Evolutionary conservation across 2,888 invertebrate species (phyloP), one percentile per base, ranked within the genome.

Genomic region (Augiades crinisus): DNA sequence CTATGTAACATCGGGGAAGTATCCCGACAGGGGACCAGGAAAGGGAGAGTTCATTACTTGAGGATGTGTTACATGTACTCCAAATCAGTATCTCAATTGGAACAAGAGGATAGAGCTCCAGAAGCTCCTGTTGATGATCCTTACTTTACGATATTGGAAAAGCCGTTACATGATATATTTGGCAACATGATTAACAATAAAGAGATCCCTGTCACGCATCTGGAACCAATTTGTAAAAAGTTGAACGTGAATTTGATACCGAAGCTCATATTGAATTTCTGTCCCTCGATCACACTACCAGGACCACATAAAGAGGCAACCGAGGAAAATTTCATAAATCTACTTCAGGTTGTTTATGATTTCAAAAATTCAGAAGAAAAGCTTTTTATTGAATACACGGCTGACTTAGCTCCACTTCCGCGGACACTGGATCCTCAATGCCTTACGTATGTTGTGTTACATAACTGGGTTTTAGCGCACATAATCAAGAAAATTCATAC

Each of bases 241-340:
- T 74, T 95, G 12, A 94, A 94, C 69, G 90, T 95, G 1, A 94
- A 95, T 85, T 87, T 95, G 46, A 92, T 94, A 41, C 94, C 95
- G 62, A 94, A 94, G 60, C 91, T 95, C 7, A 92, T 94, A 2
- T 78, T 93, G 2, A 95, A 94, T 73, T 94, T 94, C 65, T 95
- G 94, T 60, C 94, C 95, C 0, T 92, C 91, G 5, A 90, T 94
- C 16, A 82, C 90, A 16, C 73, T 92, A 50, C 69, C 73, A 1
- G 83, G 83, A 3, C 73, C 80, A 1, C 66, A 74, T 16, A 81
- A 75, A 56, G 87, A 87, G 61, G 84, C 86, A 0, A 75, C 62
- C 1, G 79, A 87, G 63, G 73, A 70, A 31, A 81, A 75, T 51
- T 84, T 83, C 54, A 86, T 89, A 61, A 81, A 74, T 53, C 62